Evolutionary conservation across 2,888 invertebrate genomes (phyloP).

Genomic region (Drosophila borealis): DNA sequence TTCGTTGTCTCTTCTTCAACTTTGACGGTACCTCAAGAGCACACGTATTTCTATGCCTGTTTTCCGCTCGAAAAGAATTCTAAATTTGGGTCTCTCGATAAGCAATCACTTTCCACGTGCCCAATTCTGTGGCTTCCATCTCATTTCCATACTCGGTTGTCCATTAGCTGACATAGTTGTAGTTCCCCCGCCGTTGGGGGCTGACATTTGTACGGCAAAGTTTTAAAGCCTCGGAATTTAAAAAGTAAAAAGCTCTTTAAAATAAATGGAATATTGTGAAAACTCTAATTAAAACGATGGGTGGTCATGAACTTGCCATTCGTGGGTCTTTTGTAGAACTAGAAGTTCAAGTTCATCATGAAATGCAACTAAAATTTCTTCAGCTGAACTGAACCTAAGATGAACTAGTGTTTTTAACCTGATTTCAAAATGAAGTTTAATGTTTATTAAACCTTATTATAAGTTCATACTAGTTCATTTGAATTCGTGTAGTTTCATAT

Average conservation of each 20-base stretch:
- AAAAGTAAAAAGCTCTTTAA: constrained; percentile 57
- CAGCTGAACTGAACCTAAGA: background rate
- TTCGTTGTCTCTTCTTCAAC: constrained; percentile 9
- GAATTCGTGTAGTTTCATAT: too few relatives aligned
- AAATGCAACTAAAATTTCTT: constrained; percentile 1
- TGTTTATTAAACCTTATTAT: too few relatives aligned
- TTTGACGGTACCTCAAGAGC: constrained; percentile 5
- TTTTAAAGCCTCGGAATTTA: constrained; percentile 30
- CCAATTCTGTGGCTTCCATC: constrained; percentile 43
- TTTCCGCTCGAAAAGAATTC: constrained; percentile 23
- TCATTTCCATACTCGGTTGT: constrained; percentile 73
- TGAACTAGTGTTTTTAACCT: background rate
- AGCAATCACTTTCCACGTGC: constrained; percentile 71
- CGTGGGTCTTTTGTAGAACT: constrained; percentile 4
- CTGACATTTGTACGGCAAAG: constrained; percentile 30
- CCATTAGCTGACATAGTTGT: constrained; percentile 4
- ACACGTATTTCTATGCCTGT: constrained; percentile 28
- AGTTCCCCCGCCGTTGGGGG: background rate
- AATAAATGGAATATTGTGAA: constrained; percentile 7
- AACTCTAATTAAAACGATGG: constrained; percentile 16
- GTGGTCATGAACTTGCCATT: background rate
- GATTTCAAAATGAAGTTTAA: background rate
- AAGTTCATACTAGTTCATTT: too few relatives aligned
- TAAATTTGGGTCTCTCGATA: constrained; percentile 51
- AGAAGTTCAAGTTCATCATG: constrained; percentile 23